Conservation (phyloP, 2,113 vertebrate genomes). For the Misgurnus anguillicaudatus region DNA sequence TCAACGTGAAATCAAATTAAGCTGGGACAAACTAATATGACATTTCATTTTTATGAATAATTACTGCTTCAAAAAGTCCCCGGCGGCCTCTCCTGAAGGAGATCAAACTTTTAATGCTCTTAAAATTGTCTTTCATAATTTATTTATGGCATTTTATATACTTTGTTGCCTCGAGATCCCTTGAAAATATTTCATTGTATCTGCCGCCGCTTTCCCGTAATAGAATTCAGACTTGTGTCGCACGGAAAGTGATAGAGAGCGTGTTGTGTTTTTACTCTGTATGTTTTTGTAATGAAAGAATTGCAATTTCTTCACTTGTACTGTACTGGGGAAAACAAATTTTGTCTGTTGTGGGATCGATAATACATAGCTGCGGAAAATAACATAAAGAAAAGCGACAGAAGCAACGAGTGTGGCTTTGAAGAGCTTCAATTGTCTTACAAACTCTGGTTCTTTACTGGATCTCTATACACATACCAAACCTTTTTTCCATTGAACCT, state of each 20-base stretch:
- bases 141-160: conserved; percentile 67
- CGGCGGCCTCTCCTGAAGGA: conserved; percentile 51
- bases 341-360: conserved; percentile 57
- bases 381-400: conserved; percentile 28
- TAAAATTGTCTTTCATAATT: conserved; percentile 66
- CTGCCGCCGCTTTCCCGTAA: conserved; percentile 55
- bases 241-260: conserved; percentile 29
- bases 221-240: conserved; percentile 56
- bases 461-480: background rate
- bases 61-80: conserved; percentile 60
- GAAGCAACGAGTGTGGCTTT: conserved; percentile 24
- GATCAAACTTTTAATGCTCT: conserved; percentile 67
- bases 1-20: conserved; percentile 61
- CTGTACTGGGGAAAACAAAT: conserved; percentile 47
- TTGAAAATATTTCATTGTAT: conserved; percentile 64
- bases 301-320: conserved; percentile 58
- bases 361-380: conserved; percentile 46
- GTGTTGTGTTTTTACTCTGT: conserved; percentile 44
- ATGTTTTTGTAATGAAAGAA: conserved; percentile 58
- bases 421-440: background rate
- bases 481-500: background rate
- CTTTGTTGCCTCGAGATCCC: conserved; percentile 62
- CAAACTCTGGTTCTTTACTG: conserved; percentile 1
- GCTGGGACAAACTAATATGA: conserved; percentile 64
- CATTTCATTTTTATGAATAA: conserved; percentile 69